Percentiles rank a stretch among this genome's conserved stretches.
phyloP scores from a whole-genome alignment of 2,797 vertebrate species.

The Centroberyx gerrardi region DNA sequence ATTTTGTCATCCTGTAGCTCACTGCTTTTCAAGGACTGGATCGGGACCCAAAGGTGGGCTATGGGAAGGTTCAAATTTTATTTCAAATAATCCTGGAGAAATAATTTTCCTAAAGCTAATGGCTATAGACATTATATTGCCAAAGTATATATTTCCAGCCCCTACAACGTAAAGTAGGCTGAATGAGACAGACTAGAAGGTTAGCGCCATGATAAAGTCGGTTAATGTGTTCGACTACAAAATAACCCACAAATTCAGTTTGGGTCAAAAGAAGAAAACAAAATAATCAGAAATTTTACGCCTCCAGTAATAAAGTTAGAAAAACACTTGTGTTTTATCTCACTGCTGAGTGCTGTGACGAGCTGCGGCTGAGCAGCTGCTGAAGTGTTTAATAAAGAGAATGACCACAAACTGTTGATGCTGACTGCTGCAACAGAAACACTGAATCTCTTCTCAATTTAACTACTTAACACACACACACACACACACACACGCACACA shows the following conservation, averaged over 20 bases:
- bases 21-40: no score
- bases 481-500: slow-evolving; percentile 17
- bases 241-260: slow-evolving; percentile 10
- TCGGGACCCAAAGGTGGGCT: no score
- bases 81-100: no score
- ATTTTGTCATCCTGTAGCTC: no score
- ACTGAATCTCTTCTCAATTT: slow-evolving; percentile 46
- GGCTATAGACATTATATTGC: no score
- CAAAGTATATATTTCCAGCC: no score
- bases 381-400: slow-evolving; percentile 69
- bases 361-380: slow-evolving; percentile 58
- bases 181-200: neutral
- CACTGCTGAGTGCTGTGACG: slow-evolving; percentile 49
- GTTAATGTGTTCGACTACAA: neutral
- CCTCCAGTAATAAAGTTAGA: slow-evolving; percentile 53
- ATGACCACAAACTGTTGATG: slow-evolving; percentile 56
- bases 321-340: slow-evolving; percentile 48
- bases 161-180: no score
- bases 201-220: slow-evolving; percentile 3
- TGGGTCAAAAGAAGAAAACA: slow-evolving; percentile 31
- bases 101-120: no score
- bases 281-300: slow-evolving; percentile 53
- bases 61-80: no score
- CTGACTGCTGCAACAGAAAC: slow-evolving; percentile 55
- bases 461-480: slow-evolving; percentile 22